Percentiles rank a stretch among this genome's conserved stretches.
Evolutionary conservation across 2,797 vertebrate species (phyloP).

Genomic region (Bufotes viridis): DNA sequence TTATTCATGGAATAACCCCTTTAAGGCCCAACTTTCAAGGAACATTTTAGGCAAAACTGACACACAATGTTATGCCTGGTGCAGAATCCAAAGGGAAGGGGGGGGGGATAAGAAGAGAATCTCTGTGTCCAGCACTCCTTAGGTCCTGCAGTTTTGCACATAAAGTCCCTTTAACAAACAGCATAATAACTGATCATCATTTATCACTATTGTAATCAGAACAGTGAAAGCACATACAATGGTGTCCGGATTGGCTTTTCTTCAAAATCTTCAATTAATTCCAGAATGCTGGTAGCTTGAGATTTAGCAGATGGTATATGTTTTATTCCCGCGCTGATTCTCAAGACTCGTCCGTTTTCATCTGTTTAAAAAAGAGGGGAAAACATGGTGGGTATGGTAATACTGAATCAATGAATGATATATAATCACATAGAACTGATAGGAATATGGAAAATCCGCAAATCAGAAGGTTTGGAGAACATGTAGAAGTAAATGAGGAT

Average conservation of each 20-base stretch:
- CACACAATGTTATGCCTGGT: too few species aligned
- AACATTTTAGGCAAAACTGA: too few species aligned
- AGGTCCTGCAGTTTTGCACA: background rate
- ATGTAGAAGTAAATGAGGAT: background rate
- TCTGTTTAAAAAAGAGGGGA: conserved; percentile 60
- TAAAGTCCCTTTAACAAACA: background rate
- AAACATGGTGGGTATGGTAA: background rate
- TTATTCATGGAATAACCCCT: too few species aligned
- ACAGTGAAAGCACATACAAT: conserved; percentile 67
- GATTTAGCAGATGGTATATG: conserved; percentile 50
- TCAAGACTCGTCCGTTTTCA: conserved; percentile 67
- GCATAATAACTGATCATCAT: background rate
- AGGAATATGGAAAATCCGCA: background rate
- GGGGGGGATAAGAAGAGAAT: background rate
- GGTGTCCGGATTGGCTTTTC: conserved; percentile 67
- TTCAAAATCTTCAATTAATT: conserved; percentile 62
- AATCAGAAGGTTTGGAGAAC: background rate
- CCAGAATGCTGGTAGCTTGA: conserved; percentile 62
- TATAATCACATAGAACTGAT: background rate
- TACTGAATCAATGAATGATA: background rate
- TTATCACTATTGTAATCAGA: background rate
- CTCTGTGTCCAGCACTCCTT: background rate
- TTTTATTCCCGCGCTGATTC: conserved; percentile 67
- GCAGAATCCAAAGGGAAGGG: too few species aligned
- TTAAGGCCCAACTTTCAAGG: too few species aligned